Percentiles rank a stretch among this genome's conserved stretches.
Conservation (phyloP, 2,888 invertebrate species). For the Amphipoea lucens region DNA sequence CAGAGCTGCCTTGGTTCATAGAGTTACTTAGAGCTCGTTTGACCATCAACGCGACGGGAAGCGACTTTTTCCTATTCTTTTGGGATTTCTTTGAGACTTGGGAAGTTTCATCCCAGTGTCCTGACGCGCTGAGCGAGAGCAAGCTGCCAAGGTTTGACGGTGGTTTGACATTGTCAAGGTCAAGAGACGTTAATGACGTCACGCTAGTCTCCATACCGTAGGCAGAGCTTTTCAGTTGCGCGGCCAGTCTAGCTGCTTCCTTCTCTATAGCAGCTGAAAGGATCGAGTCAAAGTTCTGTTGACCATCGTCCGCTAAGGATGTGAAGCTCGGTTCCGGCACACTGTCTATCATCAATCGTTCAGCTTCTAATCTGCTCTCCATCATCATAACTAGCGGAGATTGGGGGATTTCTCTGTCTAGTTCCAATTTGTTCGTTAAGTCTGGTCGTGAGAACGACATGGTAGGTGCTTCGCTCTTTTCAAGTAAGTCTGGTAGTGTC, state of each 20-base stretch:
- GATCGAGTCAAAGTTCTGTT: slow-evolving; percentile 90
- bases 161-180: slow-evolving; percentile 94
- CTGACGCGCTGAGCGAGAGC: slow-evolving; percentile 88
- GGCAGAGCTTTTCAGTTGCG: slow-evolving; percentile 79
- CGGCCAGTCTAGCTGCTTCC: slow-evolving; percentile 93
- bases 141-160: slow-evolving; percentile 94
- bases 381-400: slow-evolving; percentile 67
- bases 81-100: slow-evolving; percentile 81
- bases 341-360: slow-evolving; percentile 73
- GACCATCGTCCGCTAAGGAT: slow-evolving; percentile 87
- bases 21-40: slow-evolving; percentile 92
- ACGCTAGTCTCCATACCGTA: slow-evolving; percentile 90
- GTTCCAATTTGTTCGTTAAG: slow-evolving; percentile 81
- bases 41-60: slow-evolving; percentile 93
- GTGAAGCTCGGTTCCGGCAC: slow-evolving; percentile 82
- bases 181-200: slow-evolving; percentile 91
- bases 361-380: slow-evolving; percentile 60
- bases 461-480: slow-evolving; percentile 79
- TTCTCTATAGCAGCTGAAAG: slow-evolving; percentile 93
- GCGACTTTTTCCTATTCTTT: slow-evolving; percentile 91
- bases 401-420: slow-evolving; percentile 74
- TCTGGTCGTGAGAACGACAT: slow-evolving; percentile 81
- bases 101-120: slow-evolving; percentile 87
- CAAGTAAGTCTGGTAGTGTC: slow-evolving; percentile 85
- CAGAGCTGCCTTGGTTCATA: slow-evolving; percentile 90